phyloP scores from a whole-genome alignment of 2,888 invertebrate species.

The Lissonota sp. region DNA sequence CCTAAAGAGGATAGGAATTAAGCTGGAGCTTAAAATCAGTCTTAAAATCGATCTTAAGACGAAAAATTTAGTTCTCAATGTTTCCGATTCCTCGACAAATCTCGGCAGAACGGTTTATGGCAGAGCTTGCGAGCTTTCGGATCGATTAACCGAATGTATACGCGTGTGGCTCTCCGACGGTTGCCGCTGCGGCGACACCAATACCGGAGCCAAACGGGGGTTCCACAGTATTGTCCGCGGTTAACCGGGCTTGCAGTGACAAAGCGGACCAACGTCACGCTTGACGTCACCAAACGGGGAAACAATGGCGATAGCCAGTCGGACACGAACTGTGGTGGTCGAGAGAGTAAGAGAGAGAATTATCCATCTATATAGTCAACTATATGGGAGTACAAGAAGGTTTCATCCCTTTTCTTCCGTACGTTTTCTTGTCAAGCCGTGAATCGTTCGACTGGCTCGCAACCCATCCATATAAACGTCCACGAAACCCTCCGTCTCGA shows the following conservation, averaged over 20 bases:
- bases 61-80: neutral
- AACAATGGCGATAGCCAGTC: slow-evolving; percentile 66
- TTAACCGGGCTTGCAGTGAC: slow-evolving; percentile 74
- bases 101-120: neutral
- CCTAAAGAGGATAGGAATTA: neutral
- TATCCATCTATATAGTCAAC: neutral
- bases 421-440: neutral
- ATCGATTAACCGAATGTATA: slow-evolving; percentile 58
- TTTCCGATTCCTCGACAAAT: slow-evolving; percentile 10
- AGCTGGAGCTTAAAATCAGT: neutral
- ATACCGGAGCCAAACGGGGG: slow-evolving; percentile 56
- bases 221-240: slow-evolving; percentile 72
- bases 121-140: slow-evolving; percentile 48
- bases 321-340: slow-evolving; percentile 34
- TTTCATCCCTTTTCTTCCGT: neutral
- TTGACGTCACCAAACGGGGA: slow-evolving; percentile 69
- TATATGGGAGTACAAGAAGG: neutral
- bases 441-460: neutral
- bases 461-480: neutral
- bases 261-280: slow-evolving; percentile 71
- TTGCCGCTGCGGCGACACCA: slow-evolving; percentile 30
- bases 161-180: slow-evolving; percentile 9
- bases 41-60: too few species aligned
- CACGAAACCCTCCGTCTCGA: neutral
- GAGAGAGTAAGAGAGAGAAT: slow-evolving; percentile 6